Evolutionary conservation across 2,797 vertebrate genomes (phyloP).

Genomic region (Platyrinchus mystaceus): DNA sequence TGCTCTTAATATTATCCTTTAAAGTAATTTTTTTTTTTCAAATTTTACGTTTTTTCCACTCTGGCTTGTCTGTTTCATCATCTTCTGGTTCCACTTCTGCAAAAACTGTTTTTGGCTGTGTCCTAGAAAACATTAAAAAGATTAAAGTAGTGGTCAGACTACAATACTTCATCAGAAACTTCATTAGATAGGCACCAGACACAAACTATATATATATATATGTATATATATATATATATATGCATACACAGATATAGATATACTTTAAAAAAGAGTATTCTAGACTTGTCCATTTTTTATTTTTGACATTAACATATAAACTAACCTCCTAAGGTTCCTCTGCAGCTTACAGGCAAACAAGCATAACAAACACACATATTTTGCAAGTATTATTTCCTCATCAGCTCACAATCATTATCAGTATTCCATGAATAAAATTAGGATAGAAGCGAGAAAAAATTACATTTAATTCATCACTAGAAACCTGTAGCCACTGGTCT

Average conservation of each 20-base stretch:
- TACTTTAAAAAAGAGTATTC: background rate
- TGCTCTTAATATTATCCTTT: background rate
- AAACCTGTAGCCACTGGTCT: background rate
- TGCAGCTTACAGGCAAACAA: background rate
- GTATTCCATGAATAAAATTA: slow-evolving; percentile 37
- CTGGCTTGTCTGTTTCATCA: slow-evolving; percentile 91
- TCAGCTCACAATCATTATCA: background rate
- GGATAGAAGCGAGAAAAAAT: background rate
- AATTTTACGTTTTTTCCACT: slow-evolving; percentile 99
- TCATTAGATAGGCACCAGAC: background rate
- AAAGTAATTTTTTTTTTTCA: slow-evolving; percentile 84
- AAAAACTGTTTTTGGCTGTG: slow-evolving; percentile 93
- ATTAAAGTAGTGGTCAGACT: slow-evolving; percentile 14
- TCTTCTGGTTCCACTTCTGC: slow-evolving; percentile 91
- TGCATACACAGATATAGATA: too few species aligned
- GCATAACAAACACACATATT: background rate
- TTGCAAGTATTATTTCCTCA: background rate
- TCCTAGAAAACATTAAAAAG: slow-evolving; percentile 78
- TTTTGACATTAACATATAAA: background rate
- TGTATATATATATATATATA: background rate
- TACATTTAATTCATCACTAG: background rate
- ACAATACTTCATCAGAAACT: background rate
- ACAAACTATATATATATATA: background rate
- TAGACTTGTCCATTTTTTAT: background rate
- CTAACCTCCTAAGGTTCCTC: background rate